Conservation (phyloP, 2,888 invertebrate species). For the Patella ulyssiponensis region DNA sequence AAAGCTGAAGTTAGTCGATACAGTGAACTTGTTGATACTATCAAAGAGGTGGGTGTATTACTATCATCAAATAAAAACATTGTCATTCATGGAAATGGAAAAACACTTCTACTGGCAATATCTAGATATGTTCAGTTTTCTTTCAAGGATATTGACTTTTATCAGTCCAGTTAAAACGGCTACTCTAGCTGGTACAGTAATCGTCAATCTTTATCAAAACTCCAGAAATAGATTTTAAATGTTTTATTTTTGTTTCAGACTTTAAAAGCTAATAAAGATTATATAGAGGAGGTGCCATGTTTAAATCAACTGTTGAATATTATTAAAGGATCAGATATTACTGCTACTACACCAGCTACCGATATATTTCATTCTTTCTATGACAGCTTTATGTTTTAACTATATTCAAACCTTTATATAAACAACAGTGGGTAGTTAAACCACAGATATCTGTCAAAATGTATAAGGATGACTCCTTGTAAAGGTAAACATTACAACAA, state of each 20-base stretch:
- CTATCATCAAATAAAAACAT: no score
- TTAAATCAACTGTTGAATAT: constrained; percentile 13
- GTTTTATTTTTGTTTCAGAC: constrained; percentile 7
- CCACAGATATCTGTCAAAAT: not conserved
- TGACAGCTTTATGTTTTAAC: not conserved
- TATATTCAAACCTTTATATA: not conserved
- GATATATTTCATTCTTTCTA: not conserved
- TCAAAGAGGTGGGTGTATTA: constrained; percentile 38
- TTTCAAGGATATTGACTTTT: no score
- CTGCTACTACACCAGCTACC: not conserved
- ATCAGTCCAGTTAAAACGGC: no score
- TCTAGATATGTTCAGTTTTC: no score
- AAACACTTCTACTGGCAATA: no score
- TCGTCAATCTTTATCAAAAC: no score
- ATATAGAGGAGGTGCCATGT: constrained; percentile 8
- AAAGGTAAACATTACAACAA: not conserved
- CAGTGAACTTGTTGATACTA: constrained; percentile 53
- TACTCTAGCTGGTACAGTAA: no score
- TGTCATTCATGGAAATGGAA: no score
- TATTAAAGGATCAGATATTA: constrained; percentile 17
- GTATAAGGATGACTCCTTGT: not conserved
- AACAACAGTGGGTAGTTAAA: not conserved
- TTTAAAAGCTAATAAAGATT: constrained; percentile 13
- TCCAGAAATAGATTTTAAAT: no score
- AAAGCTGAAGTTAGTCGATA: constrained; percentile 55